Base-by-base conservation (phyloP, 2,797 vertebrate species). In the Psittacula derbiana region DNA sequence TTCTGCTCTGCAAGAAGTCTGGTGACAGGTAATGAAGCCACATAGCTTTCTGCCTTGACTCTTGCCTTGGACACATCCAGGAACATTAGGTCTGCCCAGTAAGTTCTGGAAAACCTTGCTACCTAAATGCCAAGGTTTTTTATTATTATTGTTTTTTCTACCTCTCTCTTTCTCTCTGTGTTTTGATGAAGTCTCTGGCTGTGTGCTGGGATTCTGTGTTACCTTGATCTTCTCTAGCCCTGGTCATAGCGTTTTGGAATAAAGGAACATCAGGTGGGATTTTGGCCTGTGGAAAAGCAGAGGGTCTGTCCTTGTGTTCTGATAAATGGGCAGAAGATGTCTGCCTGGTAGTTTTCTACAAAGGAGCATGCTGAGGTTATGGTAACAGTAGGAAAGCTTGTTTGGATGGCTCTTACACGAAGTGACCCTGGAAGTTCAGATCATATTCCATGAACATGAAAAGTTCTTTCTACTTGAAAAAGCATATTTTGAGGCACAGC, bases 321-420 rank as follows among this genome's bases (percentile, higher is more conserved):
- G 46, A 33, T n/a, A 79, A 78, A 61, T 7, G 8, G 13, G 17
- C 19, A 70, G 24, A 23, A 80, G 40, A 17, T 11, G 38, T 8
- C 30, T 55, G 13, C 12, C 30, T 57, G 11, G 16, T 20, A 36
- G 27, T 20, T 81, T 84, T 88, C 61, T 67, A 6, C 2, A 20
- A 50, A 60, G 38, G 23, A 40, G 15, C 0, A 2, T 2, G 8
- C 3, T 0, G 2, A 53, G 33, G 18, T 73, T 58, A 46, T 15
- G 36, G 40, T 40, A 30, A 33, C 7, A 17, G 24, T 11, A 40
- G 36, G 47, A 90, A 75, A 70, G 14, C 12, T 67, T 80, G 8
- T 88, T 75, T 60, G 43, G 24, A 6, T 62, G 17, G 7, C 12
- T 80, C 36, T 58, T 40, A 31, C 6, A 15, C 11, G 47, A 70